phyloP scores from a whole-genome alignment of 1,140 invertebrate genomes.

The Pectinophora gossypiella region DNA sequence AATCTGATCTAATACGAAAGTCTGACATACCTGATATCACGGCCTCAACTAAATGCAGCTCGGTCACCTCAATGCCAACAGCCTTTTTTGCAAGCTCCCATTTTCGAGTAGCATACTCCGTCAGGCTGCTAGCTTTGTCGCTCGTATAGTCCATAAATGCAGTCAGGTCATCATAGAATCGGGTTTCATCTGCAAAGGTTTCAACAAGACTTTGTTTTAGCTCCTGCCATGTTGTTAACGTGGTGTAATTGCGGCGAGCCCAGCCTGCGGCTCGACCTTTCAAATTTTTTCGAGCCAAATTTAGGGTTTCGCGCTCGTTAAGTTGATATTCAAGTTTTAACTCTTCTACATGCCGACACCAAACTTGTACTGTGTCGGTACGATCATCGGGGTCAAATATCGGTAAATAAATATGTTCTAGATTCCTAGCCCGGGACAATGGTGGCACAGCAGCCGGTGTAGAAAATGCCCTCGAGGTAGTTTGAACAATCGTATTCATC shows the following conservation, averaged over 20 bases:
- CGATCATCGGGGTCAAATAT: background rate
- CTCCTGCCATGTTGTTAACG: background rate
- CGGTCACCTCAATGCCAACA: background rate
- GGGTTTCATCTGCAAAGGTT: conserved; percentile 2
- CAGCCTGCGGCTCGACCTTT: background rate
- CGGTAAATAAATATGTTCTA: background rate
- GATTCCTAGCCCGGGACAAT: background rate
- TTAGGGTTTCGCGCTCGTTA: background rate
- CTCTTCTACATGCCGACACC: background rate
- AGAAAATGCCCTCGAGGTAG: background rate
- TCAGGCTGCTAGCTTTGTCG: background rate
- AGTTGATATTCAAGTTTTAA: background rate
- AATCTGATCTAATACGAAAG: conserved; percentile 2
- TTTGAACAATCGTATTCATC: background rate
- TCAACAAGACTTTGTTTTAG: background rate
- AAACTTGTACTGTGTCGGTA: background rate
- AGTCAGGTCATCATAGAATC: background rate
- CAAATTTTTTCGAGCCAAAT: background rate
- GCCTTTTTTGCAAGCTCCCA: no score
- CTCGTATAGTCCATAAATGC: conserved; percentile 1
- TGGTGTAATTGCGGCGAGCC: background rate
- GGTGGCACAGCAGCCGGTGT: background rate
- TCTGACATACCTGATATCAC: conserved; percentile 2
- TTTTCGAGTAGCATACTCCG: no score
- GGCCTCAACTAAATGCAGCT: background rate